Conservation (phyloP, 2,888 invertebrate genomes). For the Chamaedrilus cognettii region DNA sequence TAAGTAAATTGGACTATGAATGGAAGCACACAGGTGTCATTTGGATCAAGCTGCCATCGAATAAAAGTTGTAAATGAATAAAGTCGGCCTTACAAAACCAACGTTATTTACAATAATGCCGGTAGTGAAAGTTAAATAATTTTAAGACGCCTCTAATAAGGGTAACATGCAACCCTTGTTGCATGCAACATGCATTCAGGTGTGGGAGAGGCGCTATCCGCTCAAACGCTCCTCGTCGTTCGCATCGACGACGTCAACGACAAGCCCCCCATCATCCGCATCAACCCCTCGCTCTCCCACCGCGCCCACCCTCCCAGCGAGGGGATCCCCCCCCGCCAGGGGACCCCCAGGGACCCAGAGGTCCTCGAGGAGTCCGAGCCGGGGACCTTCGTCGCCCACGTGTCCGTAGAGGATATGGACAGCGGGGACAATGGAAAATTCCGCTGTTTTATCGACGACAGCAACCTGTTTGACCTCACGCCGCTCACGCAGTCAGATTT, state of each 20-base stretch:
- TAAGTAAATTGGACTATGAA: too few relatives aligned
- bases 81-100: too few relatives aligned
- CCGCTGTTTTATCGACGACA: conserved; percentile 14
- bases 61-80: too few relatives aligned
- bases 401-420: conserved; percentile 21
- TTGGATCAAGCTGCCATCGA: too few relatives aligned
- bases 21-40: too few relatives aligned
- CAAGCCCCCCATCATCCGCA: conserved; percentile 8
- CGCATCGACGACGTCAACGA: conserved; percentile 17
- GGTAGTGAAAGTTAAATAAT: too few relatives aligned
- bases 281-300: conserved; percentile 9
- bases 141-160: too few relatives aligned
- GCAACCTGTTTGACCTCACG: conserved; percentile 12
- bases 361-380: conserved; percentile 17
- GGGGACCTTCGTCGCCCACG: conserved; percentile 25
- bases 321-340: background rate
- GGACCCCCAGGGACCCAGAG: conserved; percentile 2
- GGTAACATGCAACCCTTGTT: too few relatives aligned
- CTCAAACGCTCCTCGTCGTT: conserved; percentile 10
- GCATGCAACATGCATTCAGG: background rate
- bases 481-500: conserved; percentile 18
- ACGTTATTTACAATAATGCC: too few relatives aligned
- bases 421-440: conserved; percentile 23
- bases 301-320: background rate
- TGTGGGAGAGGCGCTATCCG: background rate